Evolutionary conservation across 2,888 invertebrate genomes (phyloP).

Genomic region (Argyra leucocephala): DNA sequence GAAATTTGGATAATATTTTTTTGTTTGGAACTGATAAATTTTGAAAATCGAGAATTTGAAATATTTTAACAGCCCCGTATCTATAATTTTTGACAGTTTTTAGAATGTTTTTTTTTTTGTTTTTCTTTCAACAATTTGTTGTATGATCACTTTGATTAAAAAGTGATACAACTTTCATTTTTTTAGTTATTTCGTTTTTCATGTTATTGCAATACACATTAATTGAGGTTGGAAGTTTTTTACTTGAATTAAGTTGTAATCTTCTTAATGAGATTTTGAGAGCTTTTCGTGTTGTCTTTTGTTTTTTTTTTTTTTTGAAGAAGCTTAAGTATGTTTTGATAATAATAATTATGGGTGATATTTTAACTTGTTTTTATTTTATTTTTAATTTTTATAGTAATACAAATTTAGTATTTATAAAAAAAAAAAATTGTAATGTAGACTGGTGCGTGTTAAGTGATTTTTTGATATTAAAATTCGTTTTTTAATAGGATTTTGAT

Average conservation of each 20-base stretch:
- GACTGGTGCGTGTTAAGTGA: not conserved
- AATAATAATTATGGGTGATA: not conserved
- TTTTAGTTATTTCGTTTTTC: not conserved
- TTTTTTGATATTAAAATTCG: not conserved
- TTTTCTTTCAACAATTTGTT: no score
- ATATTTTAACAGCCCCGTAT: no score
- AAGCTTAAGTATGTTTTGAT: not conserved
- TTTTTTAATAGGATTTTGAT: not conserved
- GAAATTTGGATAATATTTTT: no score
- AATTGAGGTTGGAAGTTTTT: not conserved
- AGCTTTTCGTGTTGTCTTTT: no score
- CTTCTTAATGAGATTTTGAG: not conserved
- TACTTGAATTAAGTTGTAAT: slow-evolving; percentile 3
- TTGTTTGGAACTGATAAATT: no score
- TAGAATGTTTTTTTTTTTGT: no score
- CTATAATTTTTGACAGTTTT: no score
- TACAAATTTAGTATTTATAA: no score
- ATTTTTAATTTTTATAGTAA: no score
- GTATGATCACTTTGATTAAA: no score
- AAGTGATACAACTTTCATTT: not conserved
- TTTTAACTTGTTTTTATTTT: not conserved
- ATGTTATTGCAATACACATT: not conserved
- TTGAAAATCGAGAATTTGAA: no score
- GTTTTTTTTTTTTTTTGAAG: no score
- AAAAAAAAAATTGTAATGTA: not conserved